A percentile compares a stretch with the other conserved stretches of the same genome.
Conservation (phyloP, 2,797 vertebrate genomes). For the Gorsachius magnificus region DNA sequence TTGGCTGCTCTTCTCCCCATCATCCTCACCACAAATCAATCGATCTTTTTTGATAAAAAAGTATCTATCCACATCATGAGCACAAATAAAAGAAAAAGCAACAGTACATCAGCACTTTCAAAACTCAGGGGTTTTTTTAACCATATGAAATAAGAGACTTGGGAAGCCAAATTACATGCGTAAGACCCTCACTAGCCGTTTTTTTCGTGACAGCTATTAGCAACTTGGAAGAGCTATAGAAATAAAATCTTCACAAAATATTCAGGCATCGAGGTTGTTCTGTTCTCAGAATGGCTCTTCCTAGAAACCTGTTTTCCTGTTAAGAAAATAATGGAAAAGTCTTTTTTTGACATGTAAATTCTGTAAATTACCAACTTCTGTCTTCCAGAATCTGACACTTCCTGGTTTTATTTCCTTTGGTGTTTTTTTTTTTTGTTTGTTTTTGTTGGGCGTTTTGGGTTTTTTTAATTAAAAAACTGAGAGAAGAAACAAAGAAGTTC, state of each 20-base stretch:
- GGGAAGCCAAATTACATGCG: fast-evolving
- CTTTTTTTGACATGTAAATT: neutral
- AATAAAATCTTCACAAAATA: neutral
- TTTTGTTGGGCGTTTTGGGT: neutral
- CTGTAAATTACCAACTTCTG: neutral
- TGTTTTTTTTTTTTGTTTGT: neutral
- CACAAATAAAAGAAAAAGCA: neutral
- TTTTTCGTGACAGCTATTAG: neutral
- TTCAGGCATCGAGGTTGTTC: neutral
- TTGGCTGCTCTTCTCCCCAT: neutral
- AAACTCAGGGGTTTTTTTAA: neutral
- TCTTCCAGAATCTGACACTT: neutral
- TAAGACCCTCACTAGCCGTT: neutral
- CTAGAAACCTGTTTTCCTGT: neutral
- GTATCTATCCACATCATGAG: neutral
- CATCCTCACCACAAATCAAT: too few species aligned
- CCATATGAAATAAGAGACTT: neutral
- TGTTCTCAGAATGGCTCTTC: neutral
- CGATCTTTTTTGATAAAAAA: neutral
- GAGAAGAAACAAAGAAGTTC: neutral
- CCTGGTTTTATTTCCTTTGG: neutral
- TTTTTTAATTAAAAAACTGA: neutral
- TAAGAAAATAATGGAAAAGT: neutral
- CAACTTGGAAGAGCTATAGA: neutral
- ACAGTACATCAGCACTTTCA: neutral